These are phyloP conservation scores for Ariopsis seemanni DNA, from an alignment of 2,113 vertebrate genomes.

Conservation along the genomic window DNA sequence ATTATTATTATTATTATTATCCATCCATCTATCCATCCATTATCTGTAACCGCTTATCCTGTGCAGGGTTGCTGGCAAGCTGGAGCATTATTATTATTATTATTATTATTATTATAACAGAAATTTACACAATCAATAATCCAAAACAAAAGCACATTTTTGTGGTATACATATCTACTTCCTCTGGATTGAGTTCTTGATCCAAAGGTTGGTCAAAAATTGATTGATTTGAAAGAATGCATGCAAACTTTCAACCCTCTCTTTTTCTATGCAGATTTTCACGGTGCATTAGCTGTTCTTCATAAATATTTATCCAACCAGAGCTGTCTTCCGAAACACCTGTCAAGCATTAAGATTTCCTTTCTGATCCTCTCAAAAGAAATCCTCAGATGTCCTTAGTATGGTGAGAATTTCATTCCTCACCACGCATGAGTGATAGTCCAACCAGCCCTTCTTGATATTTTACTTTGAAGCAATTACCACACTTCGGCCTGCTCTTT, in stretches of 20 bases:
- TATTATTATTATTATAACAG: not conserved
- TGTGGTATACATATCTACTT: not conserved
- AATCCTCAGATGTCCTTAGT: slow-evolving; percentile 14
- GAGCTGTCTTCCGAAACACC: slow-evolving; percentile 42
- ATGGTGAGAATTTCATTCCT: slow-evolving; percentile 34
- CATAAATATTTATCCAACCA: slow-evolving; percentile 57
- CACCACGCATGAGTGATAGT: slow-evolving; percentile 15
- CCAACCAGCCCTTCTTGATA: slow-evolving; percentile 33
- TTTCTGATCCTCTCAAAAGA: slow-evolving; percentile 48
- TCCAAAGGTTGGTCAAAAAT: not conserved
- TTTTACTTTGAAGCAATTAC: slow-evolving; percentile 24
- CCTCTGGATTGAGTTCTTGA: not conserved
- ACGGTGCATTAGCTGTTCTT: slow-evolving; percentile 46
- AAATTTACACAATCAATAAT: not conserved
- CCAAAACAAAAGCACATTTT: not conserved
- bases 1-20: not conserved
- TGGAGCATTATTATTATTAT: not conserved
- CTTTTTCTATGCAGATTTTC: slow-evolving; percentile 34
- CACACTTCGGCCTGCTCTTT: not conserved
- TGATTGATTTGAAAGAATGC: slow-evolving; percentile 23
- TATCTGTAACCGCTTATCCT: too few relatives aligned
- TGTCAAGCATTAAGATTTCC: slow-evolving; percentile 58
- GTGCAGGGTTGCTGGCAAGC: too few relatives aligned
- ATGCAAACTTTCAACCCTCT: slow-evolving; percentile 13
- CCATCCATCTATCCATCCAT: too few relatives aligned